Evolutionary conservation across 2,888 invertebrate species (phyloP), one percentile per base, ranked within the genome.

Genomic region (Stenodema calcarata): DNA sequence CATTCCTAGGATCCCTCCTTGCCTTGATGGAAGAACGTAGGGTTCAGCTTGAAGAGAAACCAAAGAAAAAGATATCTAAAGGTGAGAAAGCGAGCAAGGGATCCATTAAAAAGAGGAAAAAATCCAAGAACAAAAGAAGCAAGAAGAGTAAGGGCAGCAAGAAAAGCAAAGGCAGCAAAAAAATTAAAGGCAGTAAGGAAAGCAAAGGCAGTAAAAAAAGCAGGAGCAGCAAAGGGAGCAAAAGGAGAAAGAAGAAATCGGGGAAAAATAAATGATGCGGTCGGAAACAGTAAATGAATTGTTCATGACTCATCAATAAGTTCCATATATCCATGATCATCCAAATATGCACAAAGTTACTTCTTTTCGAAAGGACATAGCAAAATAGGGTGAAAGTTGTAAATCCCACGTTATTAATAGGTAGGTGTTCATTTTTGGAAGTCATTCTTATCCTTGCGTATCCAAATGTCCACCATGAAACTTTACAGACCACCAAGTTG

Each of bases 1-100:
- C 83, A 6, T 83, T 83, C 35, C 23, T 83, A 42, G 83, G 83
- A n/a, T 70, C 70, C 3, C 83, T 83, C 70, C 42, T 83, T 4
- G 42, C 42, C 28, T n/a, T 50, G 14, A 14, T 50, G 27, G 80
- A 80, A 47, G 54, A 50, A 30, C 27, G 11, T 16, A 18, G 11
- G 14, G 30, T 14, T 16, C 54, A 27, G 12, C 1, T 30, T 3
- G 27, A 6, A 28, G 30, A 28, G 6, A 28, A 27, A 54, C 30
- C 80, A 1, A n/a, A 12, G 6, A 54, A 54, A 50, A 80, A 42
- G 28, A 28, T 30, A 18, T 4, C 16, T 12, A 54, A 35, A 50
- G n/a, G n/a, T n/a, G n/a, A n/a, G n/a, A n/a, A n/a, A 76, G 42
- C 2, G 30, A 76, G 76, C 41, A 76, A 41, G 76, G 23, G 54